A percentile compares a stretch with the other conserved stretches of the same genome.
Evolutionary conservation across 1,140 invertebrate genomes (phyloP).

Genomic region (Portunus trituberculatus): DNA sequence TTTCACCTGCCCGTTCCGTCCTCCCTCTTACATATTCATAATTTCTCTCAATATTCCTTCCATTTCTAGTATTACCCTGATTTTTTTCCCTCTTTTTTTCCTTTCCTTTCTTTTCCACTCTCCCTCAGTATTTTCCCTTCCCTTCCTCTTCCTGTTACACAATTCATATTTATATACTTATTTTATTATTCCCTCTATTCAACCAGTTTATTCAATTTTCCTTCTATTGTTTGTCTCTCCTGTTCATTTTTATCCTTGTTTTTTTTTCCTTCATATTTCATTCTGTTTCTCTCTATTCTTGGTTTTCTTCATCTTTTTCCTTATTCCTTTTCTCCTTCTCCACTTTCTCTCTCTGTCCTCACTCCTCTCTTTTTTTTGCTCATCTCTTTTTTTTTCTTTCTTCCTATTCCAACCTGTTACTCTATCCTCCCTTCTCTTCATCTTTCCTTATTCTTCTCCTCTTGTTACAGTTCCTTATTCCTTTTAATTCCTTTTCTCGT

Average conservation of each 20-base stretch:
- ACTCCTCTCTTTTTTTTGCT: too few relatives aligned
- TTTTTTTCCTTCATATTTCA: neutral
- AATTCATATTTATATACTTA: too few relatives aligned
- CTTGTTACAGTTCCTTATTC: too few relatives aligned
- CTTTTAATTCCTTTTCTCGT: too few relatives aligned
- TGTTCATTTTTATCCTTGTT: neutral
- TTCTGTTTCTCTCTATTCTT: neutral
- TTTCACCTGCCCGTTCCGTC: neutral
- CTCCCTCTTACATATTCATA: neutral
- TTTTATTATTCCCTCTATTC: too few relatives aligned
- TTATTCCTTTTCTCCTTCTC: neutral
- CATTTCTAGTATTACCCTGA: neutral
- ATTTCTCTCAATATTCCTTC: neutral
- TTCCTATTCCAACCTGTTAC: neutral
- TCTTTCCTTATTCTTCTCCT: neutral
- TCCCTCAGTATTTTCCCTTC: neutral
- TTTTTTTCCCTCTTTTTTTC: neutral
- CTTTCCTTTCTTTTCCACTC: neutral
- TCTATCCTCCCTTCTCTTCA: neutral
- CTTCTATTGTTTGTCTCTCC: too few relatives aligned
- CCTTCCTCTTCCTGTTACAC: too few relatives aligned
- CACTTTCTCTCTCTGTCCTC: too few relatives aligned
- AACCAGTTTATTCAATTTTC: too few relatives aligned
- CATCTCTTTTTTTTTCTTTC: too few relatives aligned
- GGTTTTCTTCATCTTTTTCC: neutral